Evolutionary conservation across 1,140 invertebrate species (phyloP).

Genomic region (Tenebrio molitor): DNA sequence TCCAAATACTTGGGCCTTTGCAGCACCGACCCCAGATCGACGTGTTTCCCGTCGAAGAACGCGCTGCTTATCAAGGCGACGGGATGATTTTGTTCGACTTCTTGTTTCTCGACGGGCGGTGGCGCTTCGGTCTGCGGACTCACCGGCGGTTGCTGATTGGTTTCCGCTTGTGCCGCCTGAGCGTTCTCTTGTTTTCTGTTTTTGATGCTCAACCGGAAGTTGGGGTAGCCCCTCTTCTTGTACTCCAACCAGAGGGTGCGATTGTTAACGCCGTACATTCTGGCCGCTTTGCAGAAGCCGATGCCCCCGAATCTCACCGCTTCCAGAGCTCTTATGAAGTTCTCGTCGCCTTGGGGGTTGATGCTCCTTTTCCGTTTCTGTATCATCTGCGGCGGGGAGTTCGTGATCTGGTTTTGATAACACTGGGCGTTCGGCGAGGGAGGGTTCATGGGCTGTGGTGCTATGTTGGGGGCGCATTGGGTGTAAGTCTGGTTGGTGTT

Average conservation of each 20-base stretch:
- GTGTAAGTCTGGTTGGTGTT: slow-evolving; percentile 20
- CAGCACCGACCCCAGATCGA: slow-evolving; percentile 69
- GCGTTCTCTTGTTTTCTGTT: slow-evolving; percentile 75
- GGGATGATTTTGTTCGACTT: slow-evolving; percentile 65
- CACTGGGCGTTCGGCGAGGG: slow-evolving; percentile 35
- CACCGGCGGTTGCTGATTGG: slow-evolving; percentile 62
- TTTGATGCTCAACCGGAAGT: slow-evolving; percentile 80
- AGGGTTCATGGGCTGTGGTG: slow-evolving; percentile 26
- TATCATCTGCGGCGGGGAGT: slow-evolving; percentile 56
- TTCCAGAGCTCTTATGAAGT: slow-evolving; percentile 82
- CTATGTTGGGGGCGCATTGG: slow-evolving; percentile 56
- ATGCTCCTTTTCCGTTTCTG: slow-evolving; percentile 74
- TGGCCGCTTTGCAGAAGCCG: slow-evolving; percentile 86
- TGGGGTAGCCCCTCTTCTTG: slow-evolving; percentile 84
- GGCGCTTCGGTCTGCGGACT: slow-evolving; percentile 54
- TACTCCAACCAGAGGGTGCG: slow-evolving; percentile 87
- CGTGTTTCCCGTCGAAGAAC: slow-evolving; percentile 73
- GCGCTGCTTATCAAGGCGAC: slow-evolving; percentile 67
- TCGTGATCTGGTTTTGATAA: slow-evolving; percentile 62
- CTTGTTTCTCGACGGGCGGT: slow-evolving; percentile 70
- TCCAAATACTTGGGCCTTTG: slow-evolving; percentile 70
- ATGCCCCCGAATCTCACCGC: slow-evolving; percentile 86
- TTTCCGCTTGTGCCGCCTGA: slow-evolving; percentile 55
- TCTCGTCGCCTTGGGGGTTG: slow-evolving; percentile 83
- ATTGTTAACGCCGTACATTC: slow-evolving; percentile 86